Evolutionary conservation across 2,888 invertebrate species (phyloP).

Genomic region (Chrysina gloriosa): DNA sequence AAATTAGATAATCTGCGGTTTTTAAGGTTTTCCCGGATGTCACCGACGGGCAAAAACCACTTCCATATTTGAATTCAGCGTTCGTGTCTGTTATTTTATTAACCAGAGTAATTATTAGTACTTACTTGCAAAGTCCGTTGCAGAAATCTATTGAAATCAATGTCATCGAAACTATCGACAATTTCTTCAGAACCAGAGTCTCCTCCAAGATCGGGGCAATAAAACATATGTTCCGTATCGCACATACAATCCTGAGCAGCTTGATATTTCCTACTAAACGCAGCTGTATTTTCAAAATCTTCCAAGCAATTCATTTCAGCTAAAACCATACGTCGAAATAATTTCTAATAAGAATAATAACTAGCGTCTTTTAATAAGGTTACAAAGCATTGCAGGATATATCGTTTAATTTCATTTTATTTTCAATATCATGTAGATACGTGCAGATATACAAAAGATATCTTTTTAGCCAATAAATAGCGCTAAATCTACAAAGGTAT

Average conservation of each 20-base stretch:
- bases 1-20: no score
- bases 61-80: no score
- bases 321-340: constrained; percentile 45
- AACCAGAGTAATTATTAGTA: no score
- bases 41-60: no score
- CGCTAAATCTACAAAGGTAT: no score
- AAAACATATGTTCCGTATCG: constrained; percentile 97
- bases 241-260: constrained; percentile 96
- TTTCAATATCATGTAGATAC: no score
- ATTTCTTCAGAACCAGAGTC: constrained; percentile 57
- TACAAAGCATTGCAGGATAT: no score
- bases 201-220: constrained; percentile 77
- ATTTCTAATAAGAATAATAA: not conserved
- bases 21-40: no score
- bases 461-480: no score
- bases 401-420: no score
- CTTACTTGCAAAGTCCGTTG: constrained; percentile 68
- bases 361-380: not conserved
- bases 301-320: constrained; percentile 89
- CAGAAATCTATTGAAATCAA: constrained; percentile 77
- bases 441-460: no score
- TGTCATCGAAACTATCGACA: constrained; percentile 63
- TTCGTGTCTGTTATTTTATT: no score
- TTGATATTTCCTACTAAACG: constrained; percentile 94
- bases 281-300: constrained; percentile 94